Base-by-base conservation (phyloP, 2,888 invertebrate genomes). In the Strigamia transsilvanica region DNA sequence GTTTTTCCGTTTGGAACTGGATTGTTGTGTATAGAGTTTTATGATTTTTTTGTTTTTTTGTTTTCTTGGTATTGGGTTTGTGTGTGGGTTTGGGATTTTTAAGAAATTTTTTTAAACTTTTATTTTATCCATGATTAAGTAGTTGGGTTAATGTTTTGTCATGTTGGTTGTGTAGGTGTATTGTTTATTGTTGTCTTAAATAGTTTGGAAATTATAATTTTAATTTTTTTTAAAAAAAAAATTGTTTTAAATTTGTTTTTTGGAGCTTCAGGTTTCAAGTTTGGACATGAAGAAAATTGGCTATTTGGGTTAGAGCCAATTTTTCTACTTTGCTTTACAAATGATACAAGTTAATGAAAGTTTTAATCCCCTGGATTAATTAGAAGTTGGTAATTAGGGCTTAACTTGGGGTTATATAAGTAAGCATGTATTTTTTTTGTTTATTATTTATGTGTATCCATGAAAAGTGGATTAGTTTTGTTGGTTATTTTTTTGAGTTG, bases 271-370 rank as follows among this genome's bases (percentile, higher is more conserved):
- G 61, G 18, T 61, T 61, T 61, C 61, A 61, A 21, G 13, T 61
- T 61, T 18, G 61, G 61, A 61, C 61, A 21, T 18, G 61, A 12
- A 12, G n/a, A 21, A 61, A 61, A 61, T 61, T 21, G 61, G 18
- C 61, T 61, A 61, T 61, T 61, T 61, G 61, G 61, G 23, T 21
- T 21, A 2, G 23, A 21, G n/a, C 61, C 61, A 61, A 61, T 61
- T 18, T 51, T 51, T 51, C 38, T 38, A 38, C 18, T 18, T 18
- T 51, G 27, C 27, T 51, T 4, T 51, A 61, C 61, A 61, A 61
- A 61, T 21, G 21, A 61, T 5, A 6, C 51, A 21, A 61, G 21
- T 61, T 61, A 61, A 61, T 61, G 18, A 61, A 61, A 61, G 61
- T 61, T 61, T 61, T 61, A 3, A 66, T 66, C 12, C 73, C 10